Conservation (phyloP, 2,888 invertebrate species). For the Andrena hattorfiana region DNA sequence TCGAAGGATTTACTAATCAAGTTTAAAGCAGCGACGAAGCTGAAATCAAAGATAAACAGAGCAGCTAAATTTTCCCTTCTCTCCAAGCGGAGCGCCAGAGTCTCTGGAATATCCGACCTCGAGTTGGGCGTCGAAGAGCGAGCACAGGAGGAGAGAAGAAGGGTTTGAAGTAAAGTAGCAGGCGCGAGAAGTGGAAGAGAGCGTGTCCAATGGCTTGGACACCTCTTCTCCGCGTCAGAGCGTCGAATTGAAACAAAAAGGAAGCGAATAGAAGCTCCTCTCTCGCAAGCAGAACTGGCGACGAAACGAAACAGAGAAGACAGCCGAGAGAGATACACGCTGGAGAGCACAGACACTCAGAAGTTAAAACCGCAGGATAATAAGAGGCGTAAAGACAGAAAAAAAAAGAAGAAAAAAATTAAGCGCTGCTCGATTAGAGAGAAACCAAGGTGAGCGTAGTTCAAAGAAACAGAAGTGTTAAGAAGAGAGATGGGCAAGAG, state of each 20-base stretch:
- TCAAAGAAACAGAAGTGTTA: neutral
- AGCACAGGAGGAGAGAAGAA: neutral
- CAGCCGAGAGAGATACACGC: constrained; percentile 35
- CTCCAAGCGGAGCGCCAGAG: neutral
- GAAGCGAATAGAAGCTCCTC: constrained; percentile 54
- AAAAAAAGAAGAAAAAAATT: neutral
- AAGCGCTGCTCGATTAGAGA: constrained; percentile 12
- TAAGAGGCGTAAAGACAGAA: neutral
- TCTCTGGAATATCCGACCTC: neutral
- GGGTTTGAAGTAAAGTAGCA: neutral
- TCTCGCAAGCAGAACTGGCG: constrained; percentile 49
- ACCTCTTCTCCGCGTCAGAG: neutral
- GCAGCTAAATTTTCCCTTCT: neutral
- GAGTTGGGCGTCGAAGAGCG: neutral
- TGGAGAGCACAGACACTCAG: constrained; percentile 32
- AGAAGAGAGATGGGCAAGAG: constrained; percentile 27
- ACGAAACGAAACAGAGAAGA: constrained; percentile 31
- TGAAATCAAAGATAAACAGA: neutral
- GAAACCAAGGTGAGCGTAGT: constrained; percentile 34
- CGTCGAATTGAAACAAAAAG: constrained; percentile 15
- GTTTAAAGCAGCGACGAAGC: no score
- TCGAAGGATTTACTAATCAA: no score
- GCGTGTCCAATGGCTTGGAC: neutral
- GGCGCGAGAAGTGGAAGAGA: neutral
- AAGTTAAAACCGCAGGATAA: neutral